Percentiles rank a stretch among this genome's conserved stretches.
Conservation (phyloP, 2,113 vertebrate species). For the Cercocebus atys region DNA sequence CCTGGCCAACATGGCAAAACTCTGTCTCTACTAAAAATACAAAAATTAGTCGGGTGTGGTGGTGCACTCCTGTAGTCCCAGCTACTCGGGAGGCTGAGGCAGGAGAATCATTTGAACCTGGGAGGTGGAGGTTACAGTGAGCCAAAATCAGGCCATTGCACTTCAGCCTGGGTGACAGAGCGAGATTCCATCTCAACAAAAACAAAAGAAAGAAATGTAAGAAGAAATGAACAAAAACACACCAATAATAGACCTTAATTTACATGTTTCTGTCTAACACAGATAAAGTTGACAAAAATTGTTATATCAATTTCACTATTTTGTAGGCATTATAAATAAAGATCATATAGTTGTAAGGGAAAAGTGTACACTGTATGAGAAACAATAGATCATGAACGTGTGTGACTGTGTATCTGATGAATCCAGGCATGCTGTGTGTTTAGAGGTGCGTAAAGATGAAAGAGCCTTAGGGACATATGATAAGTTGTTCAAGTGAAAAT, state of each 20-base stretch:
- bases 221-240: background rate
- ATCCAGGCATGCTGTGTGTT: background rate
- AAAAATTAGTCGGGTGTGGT: too few relatives aligned
- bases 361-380: background rate
- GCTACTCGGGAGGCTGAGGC: too few relatives aligned
- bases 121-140: too few relatives aligned
- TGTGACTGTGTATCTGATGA: background rate
- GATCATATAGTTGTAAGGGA: background rate
- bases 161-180: too few relatives aligned
- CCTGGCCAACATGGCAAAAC: too few relatives aligned
- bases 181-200: too few relatives aligned
- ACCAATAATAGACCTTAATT: background rate
- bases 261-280: background rate
- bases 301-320: background rate
- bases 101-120: too few relatives aligned
- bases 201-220: background rate
- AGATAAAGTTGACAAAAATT: conserved; percentile 15
- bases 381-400: background rate
- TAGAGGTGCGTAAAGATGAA: background rate
- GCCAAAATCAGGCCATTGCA: too few relatives aligned
- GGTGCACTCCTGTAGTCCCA: too few relatives aligned
- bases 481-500: background rate
- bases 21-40: too few relatives aligned
- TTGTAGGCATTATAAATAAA: background rate
- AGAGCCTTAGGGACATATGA: background rate